Conservation (phyloP, 2,797 vertebrate genomes). For the Apodemus agrarius region DNA sequence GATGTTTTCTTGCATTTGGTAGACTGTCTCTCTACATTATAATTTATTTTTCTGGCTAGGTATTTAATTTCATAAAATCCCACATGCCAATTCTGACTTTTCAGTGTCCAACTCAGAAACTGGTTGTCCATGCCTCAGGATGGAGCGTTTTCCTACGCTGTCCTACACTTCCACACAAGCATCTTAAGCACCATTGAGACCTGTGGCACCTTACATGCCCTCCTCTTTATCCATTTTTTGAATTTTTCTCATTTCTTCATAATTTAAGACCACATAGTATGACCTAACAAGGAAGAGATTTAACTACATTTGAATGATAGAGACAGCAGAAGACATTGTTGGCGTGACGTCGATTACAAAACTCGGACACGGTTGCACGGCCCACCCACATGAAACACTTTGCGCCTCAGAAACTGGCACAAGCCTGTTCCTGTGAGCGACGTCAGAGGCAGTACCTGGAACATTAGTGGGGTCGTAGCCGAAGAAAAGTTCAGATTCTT, state of each 20-base stretch:
- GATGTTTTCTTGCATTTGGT: not conserved
- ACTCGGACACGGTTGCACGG: not conserved
- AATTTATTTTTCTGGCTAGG: not conserved
- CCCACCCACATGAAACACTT: not conserved
- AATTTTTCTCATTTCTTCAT: not conserved
- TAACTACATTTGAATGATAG: not conserved
- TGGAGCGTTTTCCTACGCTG: not conserved
- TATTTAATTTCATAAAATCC: not conserved
- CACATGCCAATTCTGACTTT: not conserved
- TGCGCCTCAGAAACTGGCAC: not conserved
- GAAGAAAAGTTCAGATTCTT: conserved; percentile 98
- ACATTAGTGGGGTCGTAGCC: conserved; percentile 96
- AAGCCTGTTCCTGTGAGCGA: not conserved
- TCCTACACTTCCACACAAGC: not conserved
- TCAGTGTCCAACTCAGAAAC: not conserved
- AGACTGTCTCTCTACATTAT: not conserved
- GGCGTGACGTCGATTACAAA: fast-evolving
- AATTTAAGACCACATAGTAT: not conserved
- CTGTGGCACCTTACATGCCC: not conserved
- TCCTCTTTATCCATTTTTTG: not conserved
- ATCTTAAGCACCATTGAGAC: not conserved
- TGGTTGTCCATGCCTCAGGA: not conserved
- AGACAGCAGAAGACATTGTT: not conserved
- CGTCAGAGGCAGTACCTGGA: conserved; percentile 91
- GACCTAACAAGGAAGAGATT: not conserved